A percentile compares a stretch with the other conserved stretches of the same genome.
These are phyloP conservation scores for Heliconius charithonia DNA, from an alignment of 2,888 invertebrate genomes.

Conservation along the genomic window DNA sequence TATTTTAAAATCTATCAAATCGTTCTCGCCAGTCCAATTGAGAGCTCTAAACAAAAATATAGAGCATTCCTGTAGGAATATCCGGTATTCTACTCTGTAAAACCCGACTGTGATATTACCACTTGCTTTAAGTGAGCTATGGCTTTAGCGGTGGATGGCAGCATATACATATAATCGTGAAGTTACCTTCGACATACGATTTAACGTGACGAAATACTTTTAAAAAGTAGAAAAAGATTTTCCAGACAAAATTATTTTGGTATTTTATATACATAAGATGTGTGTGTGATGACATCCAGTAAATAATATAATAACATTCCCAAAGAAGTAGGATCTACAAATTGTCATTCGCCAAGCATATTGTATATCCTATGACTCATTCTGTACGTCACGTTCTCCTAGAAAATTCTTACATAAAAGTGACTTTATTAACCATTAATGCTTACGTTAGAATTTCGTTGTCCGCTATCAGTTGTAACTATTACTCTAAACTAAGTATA, in stretches of 20 bases:
- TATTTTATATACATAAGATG: background rate
- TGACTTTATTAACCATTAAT: background rate
- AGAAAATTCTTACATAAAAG: conserved; percentile 4
- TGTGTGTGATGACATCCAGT: no score
- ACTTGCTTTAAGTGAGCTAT: no score
- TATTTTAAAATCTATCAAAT: background rate
- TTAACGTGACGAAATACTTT: background rate
- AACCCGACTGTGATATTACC: background rate
- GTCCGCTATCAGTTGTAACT: background rate
- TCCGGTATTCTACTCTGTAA: background rate
- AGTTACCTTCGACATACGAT: no score
- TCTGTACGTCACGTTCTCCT: background rate
- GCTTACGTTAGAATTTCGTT: background rate
- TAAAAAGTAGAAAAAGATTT: background rate
- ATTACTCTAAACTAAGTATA: background rate
- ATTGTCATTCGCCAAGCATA: conserved; percentile 22
- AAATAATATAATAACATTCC: background rate
- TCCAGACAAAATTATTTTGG: background rate
- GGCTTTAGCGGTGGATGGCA: no score
- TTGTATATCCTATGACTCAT: conserved; percentile 25
- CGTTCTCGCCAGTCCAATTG: background rate
- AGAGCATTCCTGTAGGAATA: background rate
- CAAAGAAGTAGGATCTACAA: background rate
- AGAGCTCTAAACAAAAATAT: background rate
- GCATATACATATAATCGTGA: no score